A percentile compares a stretch with the other conserved stretches of the same genome.
Evolutionary conservation across 2,888 invertebrate genomes (phyloP).

Genomic region (Parnassius mnemosyne): DNA sequence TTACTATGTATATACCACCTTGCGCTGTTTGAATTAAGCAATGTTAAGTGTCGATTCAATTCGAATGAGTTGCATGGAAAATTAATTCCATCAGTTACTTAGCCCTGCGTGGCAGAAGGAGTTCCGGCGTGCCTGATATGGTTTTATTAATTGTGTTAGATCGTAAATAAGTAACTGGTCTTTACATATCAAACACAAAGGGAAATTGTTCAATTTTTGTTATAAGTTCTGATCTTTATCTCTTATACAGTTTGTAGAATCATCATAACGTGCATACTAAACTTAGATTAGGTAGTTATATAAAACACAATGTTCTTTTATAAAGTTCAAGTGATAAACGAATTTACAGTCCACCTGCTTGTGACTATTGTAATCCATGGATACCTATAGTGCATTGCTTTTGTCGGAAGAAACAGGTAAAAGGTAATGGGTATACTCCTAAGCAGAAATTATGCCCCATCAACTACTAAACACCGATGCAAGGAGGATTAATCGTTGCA

Average conservation of each 20-base stretch:
- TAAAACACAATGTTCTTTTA: too few species aligned
- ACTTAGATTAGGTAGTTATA: too few species aligned
- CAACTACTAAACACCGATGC: too few species aligned
- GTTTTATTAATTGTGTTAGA: conserved; percentile 46
- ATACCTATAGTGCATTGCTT: too few species aligned
- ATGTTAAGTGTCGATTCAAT: conserved; percentile 62
- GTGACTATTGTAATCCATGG: too few species aligned
- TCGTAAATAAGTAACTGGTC: conserved; percentile 25
- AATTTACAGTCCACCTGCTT: too few species aligned
- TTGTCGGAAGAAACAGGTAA: too few species aligned
- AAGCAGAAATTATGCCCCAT: too few species aligned
- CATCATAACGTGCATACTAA: conserved; percentile 1
- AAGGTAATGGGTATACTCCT: too few species aligned
- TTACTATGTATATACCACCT: conserved; percentile 16
- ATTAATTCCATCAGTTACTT: conserved; percentile 51
- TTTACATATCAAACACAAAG: conserved; percentile 19
- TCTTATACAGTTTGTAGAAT: neutral
- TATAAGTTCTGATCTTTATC: neutral
- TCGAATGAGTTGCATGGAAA: conserved; percentile 53
- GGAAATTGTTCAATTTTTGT: conserved; percentile 17
- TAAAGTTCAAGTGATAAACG: too few species aligned
- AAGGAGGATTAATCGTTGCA: too few species aligned
- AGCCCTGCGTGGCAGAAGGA: conserved; percentile 35
- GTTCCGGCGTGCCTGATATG: conserved; percentile 35
- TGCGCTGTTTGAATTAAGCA: conserved; percentile 39